Percentiles rank a stretch among this genome's conserved stretches.
Conservation (phyloP, 2,888 invertebrate genomes). For the Lottia scabra region DNA sequence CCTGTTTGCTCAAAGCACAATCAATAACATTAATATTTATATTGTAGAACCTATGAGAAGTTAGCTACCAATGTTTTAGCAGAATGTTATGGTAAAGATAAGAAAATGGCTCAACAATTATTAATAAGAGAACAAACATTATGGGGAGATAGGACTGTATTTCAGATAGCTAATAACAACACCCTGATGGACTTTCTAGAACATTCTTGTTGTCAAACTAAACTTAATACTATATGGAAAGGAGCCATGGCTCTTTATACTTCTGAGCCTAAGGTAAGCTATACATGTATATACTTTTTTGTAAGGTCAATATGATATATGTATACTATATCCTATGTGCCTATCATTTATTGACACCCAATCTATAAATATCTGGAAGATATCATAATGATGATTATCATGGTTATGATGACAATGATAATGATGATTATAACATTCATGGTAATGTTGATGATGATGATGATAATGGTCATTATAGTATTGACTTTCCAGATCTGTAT, state of each 20-base stretch:
- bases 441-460: too few relatives aligned
- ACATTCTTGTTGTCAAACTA: slow-evolving; percentile 67
- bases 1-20: too few relatives aligned
- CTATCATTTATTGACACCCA: too few relatives aligned
- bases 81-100: slow-evolving; percentile 63
- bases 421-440: too few relatives aligned
- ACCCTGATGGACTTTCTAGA: slow-evolving; percentile 67
- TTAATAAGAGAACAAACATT: slow-evolving; percentile 52
- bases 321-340: too few relatives aligned
- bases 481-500: slow-evolving; percentile 50
- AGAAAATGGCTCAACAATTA: slow-evolving; percentile 56
- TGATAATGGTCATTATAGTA: too few relatives aligned
- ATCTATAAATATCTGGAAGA: too few relatives aligned
- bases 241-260: slow-evolving; percentile 67
- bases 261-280: slow-evolving; percentile 59
- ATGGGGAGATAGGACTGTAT: slow-evolving; percentile 61
- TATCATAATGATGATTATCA: too few relatives aligned
- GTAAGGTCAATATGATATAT: too few relatives aligned
- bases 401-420: too few relatives aligned
- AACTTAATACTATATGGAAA: slow-evolving; percentile 68
- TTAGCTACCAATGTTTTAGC: slow-evolving; percentile 60
- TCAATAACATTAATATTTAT: too few relatives aligned
- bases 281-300: too few relatives aligned
- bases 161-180: slow-evolving; percentile 61
- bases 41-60: slow-evolving; percentile 59